These are phyloP conservation scores for Protonibea diacanthus DNA, from an alignment of 2,797 vertebrate genomes.

Conservation along the genomic window DNA sequence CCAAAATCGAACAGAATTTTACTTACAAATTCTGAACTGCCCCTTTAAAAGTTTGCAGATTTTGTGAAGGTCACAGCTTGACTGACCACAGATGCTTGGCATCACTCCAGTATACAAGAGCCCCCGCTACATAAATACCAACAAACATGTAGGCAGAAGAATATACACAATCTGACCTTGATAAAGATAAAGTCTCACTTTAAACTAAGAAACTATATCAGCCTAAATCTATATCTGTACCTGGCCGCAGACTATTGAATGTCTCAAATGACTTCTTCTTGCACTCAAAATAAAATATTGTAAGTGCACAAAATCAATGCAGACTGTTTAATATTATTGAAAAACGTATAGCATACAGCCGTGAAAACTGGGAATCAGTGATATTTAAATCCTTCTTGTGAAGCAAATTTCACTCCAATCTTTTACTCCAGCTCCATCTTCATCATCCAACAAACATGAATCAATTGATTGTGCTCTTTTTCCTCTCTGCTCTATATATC, in stretches of 20 bases:
- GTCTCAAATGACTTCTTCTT: not conserved
- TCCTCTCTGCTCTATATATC: conserved; percentile 7
- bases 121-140: not conserved
- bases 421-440: not conserved
- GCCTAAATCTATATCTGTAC: not conserved
- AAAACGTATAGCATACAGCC: not conserved
- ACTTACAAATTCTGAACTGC: conserved; percentile 17
- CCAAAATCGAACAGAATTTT: not conserved
- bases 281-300: not conserved
- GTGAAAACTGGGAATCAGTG: not conserved
- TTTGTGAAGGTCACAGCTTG: conserved; percentile 47
- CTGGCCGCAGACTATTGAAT: not conserved
- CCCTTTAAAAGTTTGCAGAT: conserved; percentile 31
- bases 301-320: not conserved
- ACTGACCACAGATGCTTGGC: conserved; percentile 37
- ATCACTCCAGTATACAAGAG: conserved; percentile 34
- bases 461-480: not conserved
- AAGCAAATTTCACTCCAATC: not conserved
- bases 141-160: conserved; percentile 1
- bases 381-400: not conserved
- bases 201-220: conserved; percentile 9
- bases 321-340: not conserved
- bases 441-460: conserved; percentile 11
- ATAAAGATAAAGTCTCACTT: not conserved
- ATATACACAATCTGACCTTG: conserved; percentile 29